Base-by-base conservation (phyloP, 2,797 vertebrate genomes). In the Salmo trutta region DNA sequence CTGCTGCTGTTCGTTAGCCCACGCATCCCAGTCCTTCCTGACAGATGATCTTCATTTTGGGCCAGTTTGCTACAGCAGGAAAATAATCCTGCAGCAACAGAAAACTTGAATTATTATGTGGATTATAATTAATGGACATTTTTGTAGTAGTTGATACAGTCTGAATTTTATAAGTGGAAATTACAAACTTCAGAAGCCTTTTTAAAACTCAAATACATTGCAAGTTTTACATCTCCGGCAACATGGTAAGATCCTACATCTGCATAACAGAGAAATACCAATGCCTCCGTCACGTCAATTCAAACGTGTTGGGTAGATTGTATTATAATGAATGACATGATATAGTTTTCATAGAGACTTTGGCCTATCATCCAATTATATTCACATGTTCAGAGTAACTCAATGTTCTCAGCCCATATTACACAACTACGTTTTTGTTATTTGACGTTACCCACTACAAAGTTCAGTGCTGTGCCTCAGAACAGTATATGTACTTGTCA, bases 301-400 rank as follows among this genome's bases (percentile, higher is more conserved):
- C 52, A 78, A 74, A 80, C 82, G 81, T 62, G 69, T 53, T 52
- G 71, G 81, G 76, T 54, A 75, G 74, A 75, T 68, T 77, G 75
- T 77, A 56, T 73, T 78, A 64, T 81, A 82, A 56, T 75, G 33
- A 36, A 56, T 76, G 77, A 74, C 41, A 53, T 21, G 79, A 62
- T 72, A 73, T 71, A 24, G 77, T 75, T 29, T 59, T 69, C 69
- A 76, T 21, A 56, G 69, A 80, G 76, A 69, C 68, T 24, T 71
- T 5, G 24, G 72, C 69, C 75, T 75, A 15, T 2, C 64, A 14
- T 76, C 62, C 69, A 74, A 72, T 68, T 62, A 74, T 59, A 31
- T 67, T 75, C 56, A 62, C 17, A 71, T 77, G 47, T 74, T 17
- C 5, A 5, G 71, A 73, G 19, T 12, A 75, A 62, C 31, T 75